phyloP scores from a whole-genome alignment of 2,797 vertebrate species.

The Pseudochirops corinnae region DNA sequence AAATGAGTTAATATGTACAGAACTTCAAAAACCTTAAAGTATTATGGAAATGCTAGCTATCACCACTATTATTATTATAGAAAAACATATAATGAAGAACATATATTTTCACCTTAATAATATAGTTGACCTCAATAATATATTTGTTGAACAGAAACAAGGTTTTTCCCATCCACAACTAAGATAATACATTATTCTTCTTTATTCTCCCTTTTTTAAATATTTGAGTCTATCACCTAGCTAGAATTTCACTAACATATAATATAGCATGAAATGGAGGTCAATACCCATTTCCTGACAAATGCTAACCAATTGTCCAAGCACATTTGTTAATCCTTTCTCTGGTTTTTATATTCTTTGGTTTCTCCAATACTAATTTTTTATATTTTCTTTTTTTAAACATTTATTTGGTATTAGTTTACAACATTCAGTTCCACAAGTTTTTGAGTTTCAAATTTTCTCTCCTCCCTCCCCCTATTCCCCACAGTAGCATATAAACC shows the following conservation, averaged over 20 bases:
- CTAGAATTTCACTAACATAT: background rate
- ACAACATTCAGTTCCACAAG: no score
- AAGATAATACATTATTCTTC: background rate
- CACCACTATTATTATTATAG: background rate
- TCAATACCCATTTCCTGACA: background rate
- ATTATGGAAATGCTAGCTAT: background rate
- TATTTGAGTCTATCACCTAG: background rate
- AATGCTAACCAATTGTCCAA: background rate
- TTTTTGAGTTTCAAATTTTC: no score
- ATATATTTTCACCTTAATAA: background rate
- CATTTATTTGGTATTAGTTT: no score
- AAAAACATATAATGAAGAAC: background rate
- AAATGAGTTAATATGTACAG: background rate
- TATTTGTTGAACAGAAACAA: background rate
- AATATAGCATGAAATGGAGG: background rate
- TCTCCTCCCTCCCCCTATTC: no score
- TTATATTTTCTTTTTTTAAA: background rate
- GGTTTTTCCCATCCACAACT: background rate
- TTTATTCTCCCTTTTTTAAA: background rate
- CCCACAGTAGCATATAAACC: no score
- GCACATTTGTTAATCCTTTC: background rate
- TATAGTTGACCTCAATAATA: background rate
- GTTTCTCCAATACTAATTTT: background rate
- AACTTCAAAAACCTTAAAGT: background rate
- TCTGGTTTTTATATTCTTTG: background rate